Evolutionary conservation across 2,113 vertebrate genomes (phyloP), one percentile per base, ranked within the genome.

Genomic region (Progne subis): DNA sequence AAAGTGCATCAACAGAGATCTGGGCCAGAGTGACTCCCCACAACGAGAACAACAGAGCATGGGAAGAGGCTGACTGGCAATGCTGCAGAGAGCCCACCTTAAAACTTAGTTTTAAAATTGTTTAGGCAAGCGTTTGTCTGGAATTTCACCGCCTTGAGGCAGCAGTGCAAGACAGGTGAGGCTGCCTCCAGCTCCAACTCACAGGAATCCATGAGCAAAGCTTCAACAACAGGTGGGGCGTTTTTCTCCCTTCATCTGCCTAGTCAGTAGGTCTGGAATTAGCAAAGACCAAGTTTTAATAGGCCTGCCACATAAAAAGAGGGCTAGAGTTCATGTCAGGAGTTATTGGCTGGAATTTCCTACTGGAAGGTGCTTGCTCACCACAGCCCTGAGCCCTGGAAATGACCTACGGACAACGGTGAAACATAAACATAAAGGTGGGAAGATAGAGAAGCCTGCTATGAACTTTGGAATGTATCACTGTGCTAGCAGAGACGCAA

Each of bases 321-420:
- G 9, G 71, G 41, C 41, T 8, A 10, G 4, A 43, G 19, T 29
- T 41, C 2, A 2, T 39, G 19, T 46, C 18, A 70, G 52, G 28
- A 52, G 28, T 24, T 56, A 53, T 1, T 78, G 39, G 4, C 61
- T n/a, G 26, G 34, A 57, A 43, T 43, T 57, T 76, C 44, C 61
- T 32, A 6, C 53, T 72, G 71, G 23, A 47, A 86, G 55, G 26
- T 18, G 21, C 43, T 90, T 7, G 17, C 15, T 41, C 34, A 49
- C n/a, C 32, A 46, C 26, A 82, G 28, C 23, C 43, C 20, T 19
- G 29, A 60, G 78, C 43, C n/a, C 52, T 13, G 9, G 9, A 23
- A 68, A 64, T 37, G 46, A 64, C 18, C 43, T 17, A 15, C 0
- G 0, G 25, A 16, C 18, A 77, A n/a, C 16, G 11, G 41, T 21